Evolutionary conservation across 92 coral and sea anemone species (phyloP), one percentile per base, ranked within the genome.

Genomic region (Plumapathes pennacea): DNA sequence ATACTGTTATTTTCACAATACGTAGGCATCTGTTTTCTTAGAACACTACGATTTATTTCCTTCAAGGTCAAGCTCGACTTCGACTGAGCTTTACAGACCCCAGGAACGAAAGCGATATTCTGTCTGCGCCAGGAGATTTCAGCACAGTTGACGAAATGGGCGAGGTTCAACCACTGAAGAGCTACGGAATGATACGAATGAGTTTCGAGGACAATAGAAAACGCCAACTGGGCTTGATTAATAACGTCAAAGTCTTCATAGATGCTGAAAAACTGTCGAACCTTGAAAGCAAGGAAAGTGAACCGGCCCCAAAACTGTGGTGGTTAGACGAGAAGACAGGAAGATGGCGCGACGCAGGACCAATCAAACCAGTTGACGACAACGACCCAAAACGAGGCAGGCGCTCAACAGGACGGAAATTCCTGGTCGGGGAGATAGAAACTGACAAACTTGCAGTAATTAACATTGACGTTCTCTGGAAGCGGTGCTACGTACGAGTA

Each of bases 121-220:
- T 58, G 12, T 71, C 82, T 10, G 83, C 83, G 0, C 84, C 82
- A 5, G 88, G 88, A 5, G 88, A 81, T 42, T 81, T 81, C 30
- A 81, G 83, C 10, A 57, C 88, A 12, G 29, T 81, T 10, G 70
- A 71, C 62, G 58, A 71, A 17, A 59, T 42, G 10, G 88, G 88
- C 48, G 56, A 55, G 33, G 67, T 64, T 39, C 76, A 75, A 28
- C 68, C 65, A 32, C 56, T 81, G 46, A 72, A 67, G 54, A 74
- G 77, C 24, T 81, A 67, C 32, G 88, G 88, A 54, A 64, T 81
- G 57, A 23, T 81, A 38, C 52, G 61, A 44, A 45, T 81, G 10
- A 77, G 65, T 11, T 62, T 81, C 41, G 69, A 64, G 26, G 83
- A 76, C 47, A 27, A 54, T 30, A 31, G 60, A 23, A 72, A 72